A percentile compares a stretch with the other conserved stretches of the same genome.
These are phyloP conservation scores for Exocentrus adspersus DNA, from an alignment of 2,888 invertebrate genomes.

Conservation along the genomic window DNA sequence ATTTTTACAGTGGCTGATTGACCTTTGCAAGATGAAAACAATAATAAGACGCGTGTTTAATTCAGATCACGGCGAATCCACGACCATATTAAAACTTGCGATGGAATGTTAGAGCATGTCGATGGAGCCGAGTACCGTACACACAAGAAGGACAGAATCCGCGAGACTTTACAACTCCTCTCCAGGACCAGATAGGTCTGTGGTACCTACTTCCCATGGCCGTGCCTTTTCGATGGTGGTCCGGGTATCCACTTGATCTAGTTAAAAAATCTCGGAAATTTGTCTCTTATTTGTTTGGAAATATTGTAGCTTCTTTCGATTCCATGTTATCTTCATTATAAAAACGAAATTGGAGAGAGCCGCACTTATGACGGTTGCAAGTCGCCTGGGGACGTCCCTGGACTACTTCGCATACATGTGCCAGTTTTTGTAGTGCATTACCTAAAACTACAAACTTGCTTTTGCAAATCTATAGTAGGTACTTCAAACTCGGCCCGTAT, in stretches of 20 bases:
- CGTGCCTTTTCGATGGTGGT: slow-evolving; percentile 42
- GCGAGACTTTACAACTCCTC: slow-evolving; percentile 24
- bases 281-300: neutral
- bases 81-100: slow-evolving; percentile 55
- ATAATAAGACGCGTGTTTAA: slow-evolving; percentile 42
- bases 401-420: slow-evolving; percentile 48
- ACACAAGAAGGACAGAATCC: slow-evolving; percentile 38
- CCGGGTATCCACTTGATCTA: too few species aligned
- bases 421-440: slow-evolving; percentile 60
- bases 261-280: neutral
- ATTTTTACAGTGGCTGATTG: slow-evolving; percentile 43
- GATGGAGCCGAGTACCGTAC: slow-evolving; percentile 49
- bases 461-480: slow-evolving; percentile 54
- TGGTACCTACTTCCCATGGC: slow-evolving; percentile 28
- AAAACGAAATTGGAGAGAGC: neutral
- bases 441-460: slow-evolving; percentile 60
- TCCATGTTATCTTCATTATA: neutral
- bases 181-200: slow-evolving; percentile 52
- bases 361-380: slow-evolving; percentile 23
- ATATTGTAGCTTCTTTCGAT: too few species aligned
- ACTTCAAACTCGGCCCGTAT: slow-evolving; percentile 38
- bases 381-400: slow-evolving; percentile 9
- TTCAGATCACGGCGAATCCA: slow-evolving; percentile 49
- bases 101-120: slow-evolving; percentile 54
- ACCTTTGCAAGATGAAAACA: slow-evolving; percentile 41